Percentiles rank a stretch among this genome's conserved stretches.
phyloP scores from a whole-genome alignment of 2,113 vertebrate species.

The Upupa epops region DNA sequence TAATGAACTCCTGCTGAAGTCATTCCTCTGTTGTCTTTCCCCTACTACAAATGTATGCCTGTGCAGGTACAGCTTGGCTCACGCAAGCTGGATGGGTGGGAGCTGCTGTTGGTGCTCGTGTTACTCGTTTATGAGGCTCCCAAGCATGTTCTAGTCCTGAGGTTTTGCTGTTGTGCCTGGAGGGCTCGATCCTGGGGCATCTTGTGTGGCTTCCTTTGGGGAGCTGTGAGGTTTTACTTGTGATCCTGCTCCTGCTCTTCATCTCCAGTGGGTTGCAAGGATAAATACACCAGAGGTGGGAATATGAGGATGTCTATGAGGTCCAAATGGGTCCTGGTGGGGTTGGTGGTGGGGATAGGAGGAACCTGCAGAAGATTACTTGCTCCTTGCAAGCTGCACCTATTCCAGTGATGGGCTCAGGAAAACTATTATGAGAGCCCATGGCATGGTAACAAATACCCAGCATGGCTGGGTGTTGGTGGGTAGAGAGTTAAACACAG shows the following conservation, averaged over 20 bases:
- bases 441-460: neutral
- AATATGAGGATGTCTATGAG: neutral
- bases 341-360: neutral
- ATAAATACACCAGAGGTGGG: neutral
- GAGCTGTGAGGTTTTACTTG: neutral
- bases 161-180: neutral
- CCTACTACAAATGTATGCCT: neutral
- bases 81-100: neutral
- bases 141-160: neutral
- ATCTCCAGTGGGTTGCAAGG: neutral
- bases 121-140: neutral
- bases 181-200: neutral
- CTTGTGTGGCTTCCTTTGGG: neutral
- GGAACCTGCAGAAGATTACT: neutral
- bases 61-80: neutral
- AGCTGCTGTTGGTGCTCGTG: neutral
- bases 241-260: neutral
- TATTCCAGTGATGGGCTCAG: neutral
- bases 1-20: slow-evolving; percentile 46
- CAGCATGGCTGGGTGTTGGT: accelerated
- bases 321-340: neutral
- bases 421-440: neutral
- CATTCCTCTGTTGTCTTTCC: slow-evolving; percentile 15
- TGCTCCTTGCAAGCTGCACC: neutral
- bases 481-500: slow-evolving; percentile 13